A percentile compares a stretch with the other conserved stretches of the same genome.
Evolutionary conservation across 2,888 invertebrate genomes (phyloP).

Genomic region (Melanargia galathea): DNA sequence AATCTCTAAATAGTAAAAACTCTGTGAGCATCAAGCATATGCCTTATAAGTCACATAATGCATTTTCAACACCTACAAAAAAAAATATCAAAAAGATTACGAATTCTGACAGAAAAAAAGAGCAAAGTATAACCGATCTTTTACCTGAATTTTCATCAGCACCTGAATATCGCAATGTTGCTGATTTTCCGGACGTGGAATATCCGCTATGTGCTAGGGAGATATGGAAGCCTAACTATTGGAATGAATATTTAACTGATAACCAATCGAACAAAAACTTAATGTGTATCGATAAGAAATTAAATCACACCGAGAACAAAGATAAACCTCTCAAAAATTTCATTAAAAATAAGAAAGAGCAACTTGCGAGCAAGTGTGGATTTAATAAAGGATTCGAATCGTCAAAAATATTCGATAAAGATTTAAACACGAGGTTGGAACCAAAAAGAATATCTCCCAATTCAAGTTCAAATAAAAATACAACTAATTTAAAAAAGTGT

Average conservation of each 20-base stretch:
- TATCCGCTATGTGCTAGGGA: constrained; percentile 62
- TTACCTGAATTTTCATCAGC: constrained; percentile 34
- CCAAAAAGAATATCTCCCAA: neutral
- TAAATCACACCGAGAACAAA: neutral
- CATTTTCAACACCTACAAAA: neutral
- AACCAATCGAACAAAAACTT: constrained; percentile 9
- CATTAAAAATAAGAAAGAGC: constrained; percentile 1
- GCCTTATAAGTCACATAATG: neutral
- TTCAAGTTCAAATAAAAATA: neutral
- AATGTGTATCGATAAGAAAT: neutral
- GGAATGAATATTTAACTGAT: constrained; percentile 44
- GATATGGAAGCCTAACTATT: constrained; percentile 59
- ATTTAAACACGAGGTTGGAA: constrained; percentile 7
- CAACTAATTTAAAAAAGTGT: constrained; percentile 1
- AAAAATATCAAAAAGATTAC: constrained; percentile 21
- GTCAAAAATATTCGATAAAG: neutral
- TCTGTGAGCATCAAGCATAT: neutral
- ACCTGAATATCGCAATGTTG: constrained; percentile 42
- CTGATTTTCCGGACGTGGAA: constrained; percentile 63
- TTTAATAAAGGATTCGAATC: neutral
- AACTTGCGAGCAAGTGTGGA: neutral
- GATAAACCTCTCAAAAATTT: constrained; percentile 10
- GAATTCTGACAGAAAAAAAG: constrained; percentile 1
- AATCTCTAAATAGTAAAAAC: constrained; percentile 31
- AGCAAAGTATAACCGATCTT: constrained; percentile 4